Conservation (phyloP, 2,797 vertebrate species). For the Sebastiscus albofasciatus region DNA sequence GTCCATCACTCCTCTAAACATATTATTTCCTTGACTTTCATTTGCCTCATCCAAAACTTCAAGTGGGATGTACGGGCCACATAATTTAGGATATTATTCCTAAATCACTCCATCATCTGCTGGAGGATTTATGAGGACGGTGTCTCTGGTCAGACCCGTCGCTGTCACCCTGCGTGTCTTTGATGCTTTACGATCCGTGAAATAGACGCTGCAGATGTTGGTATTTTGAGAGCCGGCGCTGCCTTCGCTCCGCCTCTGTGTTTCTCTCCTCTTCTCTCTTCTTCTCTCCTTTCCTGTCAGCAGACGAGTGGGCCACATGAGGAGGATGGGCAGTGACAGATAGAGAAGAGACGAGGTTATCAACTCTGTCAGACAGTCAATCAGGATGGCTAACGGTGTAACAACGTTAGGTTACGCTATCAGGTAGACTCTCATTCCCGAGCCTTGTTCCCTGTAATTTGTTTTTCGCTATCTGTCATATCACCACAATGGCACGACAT, state of each 20-base stretch:
- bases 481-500: neutral
- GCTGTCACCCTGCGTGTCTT: conserved; percentile 55
- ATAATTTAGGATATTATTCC: conserved; percentile 39
- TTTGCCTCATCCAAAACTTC: conserved; percentile 33
- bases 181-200: conserved; percentile 70
- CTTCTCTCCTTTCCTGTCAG: conserved; percentile 1
- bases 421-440: conserved; percentile 30
- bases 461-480: conserved; percentile 38
- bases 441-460: conserved; percentile 45
- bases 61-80: neutral
- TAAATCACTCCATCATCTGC: conserved; percentile 49
- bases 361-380: conserved; percentile 56
- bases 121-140: conserved; percentile 51
- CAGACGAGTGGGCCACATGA: conserved; percentile 23
- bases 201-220: conserved; percentile 63
- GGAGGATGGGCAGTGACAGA: conserved; percentile 45
- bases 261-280: neutral
- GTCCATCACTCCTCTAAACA: conserved; percentile 30
- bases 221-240: conserved; percentile 20
- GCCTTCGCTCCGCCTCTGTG: neutral
- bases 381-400: conserved; percentile 51
- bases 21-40: conserved; percentile 45
- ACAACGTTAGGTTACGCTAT: conserved; percentile 29
- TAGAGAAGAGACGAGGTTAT: conserved; percentile 49
- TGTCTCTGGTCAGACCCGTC: conserved; percentile 48